Evolutionary conservation across 2,888 invertebrate species (phyloP), one percentile per base, ranked within the genome.

Genomic region (Rambutsinella grinnellia): DNA sequence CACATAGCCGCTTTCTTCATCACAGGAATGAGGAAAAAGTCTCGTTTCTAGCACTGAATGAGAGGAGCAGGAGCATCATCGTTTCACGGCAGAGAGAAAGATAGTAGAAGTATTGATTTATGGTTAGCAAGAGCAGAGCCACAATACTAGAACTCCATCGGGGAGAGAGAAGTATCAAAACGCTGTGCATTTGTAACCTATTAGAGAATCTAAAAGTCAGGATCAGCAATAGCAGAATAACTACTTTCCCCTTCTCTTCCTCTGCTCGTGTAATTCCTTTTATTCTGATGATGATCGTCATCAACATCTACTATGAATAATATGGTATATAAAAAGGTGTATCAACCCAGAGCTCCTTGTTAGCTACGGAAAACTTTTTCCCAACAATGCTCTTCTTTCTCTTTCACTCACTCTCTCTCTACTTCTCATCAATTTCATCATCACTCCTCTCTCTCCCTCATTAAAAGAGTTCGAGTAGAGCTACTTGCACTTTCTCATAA

Each of bases 81-180:
- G 19, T 49, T 17, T n/a, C n/a, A 27, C 17, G 54, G 51, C 57
- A 58, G 57, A 68, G 51, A 61, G 47, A 75, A 28, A 69, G 63
- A 69, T 76, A 69, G 75, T 69, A 58, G 57, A 76, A 76, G 75
- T 76, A 76, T 76, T 76, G 75, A 76, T 76, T 76, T 76, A 76
- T 76, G 75, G 75, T 76, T 76, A 76, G 74, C 65, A 74, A 58
- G 51, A 67, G 58, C 62, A 62, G 61, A 47, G 66, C 67, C 54
- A 67, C 74, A 66, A 74, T 74, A 61, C 61, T 66, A n/a, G n/a
- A 24, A n/a, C 28, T 8, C 21, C 19, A 23, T 3, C 17, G 17
- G 67, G 21, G 44, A 53, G 51, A 66, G 26, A 27, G 44, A 53
- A 75, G 67, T 68, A 57, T 60, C 69, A 36, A 36, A 36, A 36